Conservation (phyloP, 2,797 vertebrate species). For the Acipenser oxyrinchus region DNA sequence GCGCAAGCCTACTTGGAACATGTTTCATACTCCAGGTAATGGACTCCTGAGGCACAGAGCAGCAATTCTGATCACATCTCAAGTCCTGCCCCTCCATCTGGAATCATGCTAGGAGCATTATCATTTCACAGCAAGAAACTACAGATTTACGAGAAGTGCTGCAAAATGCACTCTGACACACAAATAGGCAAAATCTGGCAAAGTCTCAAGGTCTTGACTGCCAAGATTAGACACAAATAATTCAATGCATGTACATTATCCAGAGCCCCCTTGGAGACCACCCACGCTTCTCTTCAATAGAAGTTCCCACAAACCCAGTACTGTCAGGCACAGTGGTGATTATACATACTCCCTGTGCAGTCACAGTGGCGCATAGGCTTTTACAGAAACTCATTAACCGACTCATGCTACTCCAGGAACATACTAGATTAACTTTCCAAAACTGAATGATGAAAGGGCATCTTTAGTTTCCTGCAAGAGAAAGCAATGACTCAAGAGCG, state of each 20-base stretch:
- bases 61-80: not conserved
- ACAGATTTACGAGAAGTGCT: not conserved
- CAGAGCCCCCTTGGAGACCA: not conserved
- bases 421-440: too few relatives aligned
- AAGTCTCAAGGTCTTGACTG: not conserved
- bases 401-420: too few relatives aligned
- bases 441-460: too few relatives aligned
- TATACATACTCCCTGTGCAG: not conserved
- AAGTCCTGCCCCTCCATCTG: not conserved
- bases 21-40: not conserved
- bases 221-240: constrained; percentile 15
- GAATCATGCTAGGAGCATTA: not conserved
- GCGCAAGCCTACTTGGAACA: too few relatives aligned
- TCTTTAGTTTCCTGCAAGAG: too few relatives aligned
- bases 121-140: not conserved
- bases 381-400: not conserved
- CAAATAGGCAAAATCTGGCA: constrained; percentile 6
- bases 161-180: not conserved
- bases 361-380: too few relatives aligned
- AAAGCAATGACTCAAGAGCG: too few relatives aligned
- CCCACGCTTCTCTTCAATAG: not conserved
- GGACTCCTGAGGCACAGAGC: not conserved
- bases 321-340: not conserved
- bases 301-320: constrained; percentile 10
- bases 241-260: constrained; percentile 1